Conservation (phyloP, 2,888 invertebrate species). For the Heliconius cydno region DNA sequence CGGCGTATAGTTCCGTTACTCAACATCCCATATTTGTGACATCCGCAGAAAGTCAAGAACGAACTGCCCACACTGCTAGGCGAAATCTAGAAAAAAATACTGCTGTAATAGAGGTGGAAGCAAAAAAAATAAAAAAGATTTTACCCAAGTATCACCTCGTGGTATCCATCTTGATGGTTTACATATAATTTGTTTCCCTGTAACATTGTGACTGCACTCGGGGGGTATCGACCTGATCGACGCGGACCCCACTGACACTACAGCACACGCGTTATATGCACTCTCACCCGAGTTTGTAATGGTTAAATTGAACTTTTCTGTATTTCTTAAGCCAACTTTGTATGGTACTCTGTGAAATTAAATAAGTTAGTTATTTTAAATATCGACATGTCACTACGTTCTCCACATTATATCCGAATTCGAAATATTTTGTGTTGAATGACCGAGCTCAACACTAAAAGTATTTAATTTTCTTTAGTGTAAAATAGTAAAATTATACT, state of each 20-base stretch:
- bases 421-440: not conserved
- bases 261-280: constrained; percentile 60
- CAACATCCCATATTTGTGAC: not conserved
- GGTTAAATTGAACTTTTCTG: constrained; percentile 46
- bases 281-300: constrained; percentile 58
- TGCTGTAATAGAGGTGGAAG: not conserved
- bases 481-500: not conserved
- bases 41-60: not conserved
- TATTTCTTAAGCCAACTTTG: constrained; percentile 55
- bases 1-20: no score
- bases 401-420: not conserved
- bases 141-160: constrained; percentile 42
- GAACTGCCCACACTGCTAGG: not conserved
- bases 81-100: not conserved
- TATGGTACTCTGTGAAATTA: constrained; percentile 47
- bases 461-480: not conserved
- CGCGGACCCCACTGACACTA: constrained; percentile 47
- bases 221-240: constrained; percentile 43
- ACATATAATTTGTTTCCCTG: constrained; percentile 35
- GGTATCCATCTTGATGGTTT: constrained; percentile 29
- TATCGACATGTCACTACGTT: no score
- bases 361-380: no score
- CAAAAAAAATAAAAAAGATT: not conserved
- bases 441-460: not conserved
- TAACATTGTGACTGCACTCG: constrained; percentile 40